phyloP scores from a whole-genome alignment of 2,888 invertebrate genomes.

The Mechanitis mazaeus region DNA sequence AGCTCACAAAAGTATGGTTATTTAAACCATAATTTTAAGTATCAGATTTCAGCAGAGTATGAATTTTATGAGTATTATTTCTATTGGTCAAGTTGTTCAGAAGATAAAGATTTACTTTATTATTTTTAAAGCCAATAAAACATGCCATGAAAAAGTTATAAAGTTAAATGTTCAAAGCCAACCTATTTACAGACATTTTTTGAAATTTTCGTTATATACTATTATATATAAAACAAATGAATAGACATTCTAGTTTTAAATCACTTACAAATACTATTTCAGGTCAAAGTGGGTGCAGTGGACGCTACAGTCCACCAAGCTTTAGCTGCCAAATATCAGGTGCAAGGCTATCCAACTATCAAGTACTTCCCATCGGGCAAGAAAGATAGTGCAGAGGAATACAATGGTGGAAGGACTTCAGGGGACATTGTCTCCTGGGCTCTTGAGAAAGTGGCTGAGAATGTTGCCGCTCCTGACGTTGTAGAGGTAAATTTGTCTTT shows the following conservation, averaged over 20 bases:
- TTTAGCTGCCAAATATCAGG: slow-evolving; percentile 89
- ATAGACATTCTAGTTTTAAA: background rate
- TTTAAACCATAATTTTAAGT: too few species aligned
- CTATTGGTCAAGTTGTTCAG: too few species aligned
- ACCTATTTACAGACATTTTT: background rate
- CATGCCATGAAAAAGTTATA: too few species aligned
- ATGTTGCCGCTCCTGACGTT: slow-evolving; percentile 93
- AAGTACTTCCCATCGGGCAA: slow-evolving; percentile 90
- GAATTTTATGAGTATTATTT: too few species aligned
- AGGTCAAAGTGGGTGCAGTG: slow-evolving; percentile 93
- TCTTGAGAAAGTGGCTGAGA: slow-evolving; percentile 88
- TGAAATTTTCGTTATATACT: too few species aligned
- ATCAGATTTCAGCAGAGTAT: too few species aligned
- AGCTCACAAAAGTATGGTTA: too few species aligned
- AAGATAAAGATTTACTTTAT: too few species aligned
- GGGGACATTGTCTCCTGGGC: slow-evolving; percentile 95
- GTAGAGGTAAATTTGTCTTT: slow-evolving; percentile 74
- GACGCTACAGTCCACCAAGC: slow-evolving; percentile 95
- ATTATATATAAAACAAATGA: too few species aligned
- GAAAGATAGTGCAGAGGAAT: slow-evolving; percentile 87
- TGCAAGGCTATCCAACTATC: slow-evolving; percentile 97
- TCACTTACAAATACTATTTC: slow-evolving; percentile 7
- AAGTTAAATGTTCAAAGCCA: slow-evolving; percentile 5
- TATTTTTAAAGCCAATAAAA: too few species aligned
- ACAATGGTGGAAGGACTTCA: slow-evolving; percentile 94